phyloP scores from a whole-genome alignment of 2,888 invertebrate genomes.

The Aporophyla nigra region DNA sequence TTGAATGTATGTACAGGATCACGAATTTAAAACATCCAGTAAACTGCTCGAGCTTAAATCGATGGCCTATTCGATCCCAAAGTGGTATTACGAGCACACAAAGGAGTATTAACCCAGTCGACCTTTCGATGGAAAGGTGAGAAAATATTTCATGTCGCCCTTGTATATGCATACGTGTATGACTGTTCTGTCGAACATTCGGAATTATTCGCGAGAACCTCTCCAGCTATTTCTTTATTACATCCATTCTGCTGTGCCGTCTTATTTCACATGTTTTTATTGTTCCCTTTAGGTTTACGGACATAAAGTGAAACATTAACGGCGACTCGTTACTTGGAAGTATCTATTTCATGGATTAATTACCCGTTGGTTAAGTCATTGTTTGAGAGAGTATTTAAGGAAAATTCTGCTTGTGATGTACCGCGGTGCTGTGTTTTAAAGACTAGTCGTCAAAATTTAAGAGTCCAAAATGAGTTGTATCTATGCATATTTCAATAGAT shows the following conservation, averaged over 20 bases:
- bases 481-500: background rate
- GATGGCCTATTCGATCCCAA: slow-evolving; percentile 18
- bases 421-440: background rate
- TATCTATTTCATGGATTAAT: slow-evolving; percentile 67
- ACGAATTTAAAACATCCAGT: slow-evolving; percentile 13
- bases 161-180: slow-evolving; percentile 59
- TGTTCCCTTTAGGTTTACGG: slow-evolving; percentile 72
- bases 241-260: slow-evolving; percentile 77
- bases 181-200: slow-evolving; percentile 72
- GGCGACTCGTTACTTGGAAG: slow-evolving; percentile 57
- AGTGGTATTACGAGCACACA: slow-evolving; percentile 36
- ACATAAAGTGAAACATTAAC: slow-evolving; percentile 68
- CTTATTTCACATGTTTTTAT: slow-evolving; percentile 82
- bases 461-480: background rate
- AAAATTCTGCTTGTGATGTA: slow-evolving; percentile 10
- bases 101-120: slow-evolving; percentile 42
- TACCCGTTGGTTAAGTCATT: slow-evolving; percentile 45
- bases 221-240: slow-evolving; percentile 85
- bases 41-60: slow-evolving; percentile 17
- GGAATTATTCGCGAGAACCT: slow-evolving; percentile 79
- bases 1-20: slow-evolving; percentile 33
- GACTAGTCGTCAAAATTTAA: slow-evolving; percentile 9
- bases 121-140: slow-evolving; percentile 45
- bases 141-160: slow-evolving; percentile 51
- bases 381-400: slow-evolving; percentile 17